Percentiles rank a stretch among this genome's conserved stretches.
These are phyloP conservation scores for Guaruba guarouba DNA, from an alignment of 2,113 vertebrate genomes.

Conservation along the genomic window DNA sequence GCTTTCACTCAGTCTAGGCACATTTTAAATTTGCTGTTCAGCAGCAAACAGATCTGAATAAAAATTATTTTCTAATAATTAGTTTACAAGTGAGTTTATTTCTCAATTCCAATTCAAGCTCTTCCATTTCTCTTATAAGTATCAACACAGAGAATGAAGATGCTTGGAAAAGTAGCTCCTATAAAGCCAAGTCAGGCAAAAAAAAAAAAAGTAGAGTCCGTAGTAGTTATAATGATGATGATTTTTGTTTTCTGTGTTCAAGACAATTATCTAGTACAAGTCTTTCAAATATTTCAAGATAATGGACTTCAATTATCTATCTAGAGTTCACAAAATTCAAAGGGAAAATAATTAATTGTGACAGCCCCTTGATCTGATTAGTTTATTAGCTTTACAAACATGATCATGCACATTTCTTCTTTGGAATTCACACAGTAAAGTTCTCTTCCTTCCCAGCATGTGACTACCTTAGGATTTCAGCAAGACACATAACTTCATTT, in stretches of 20 bases:
- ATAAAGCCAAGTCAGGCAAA: not conserved
- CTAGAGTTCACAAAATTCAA: not conserved
- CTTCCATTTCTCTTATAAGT: not conserved
- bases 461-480: not conserved
- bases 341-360: not conserved
- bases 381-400: not conserved
- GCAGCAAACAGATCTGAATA: not conserved
- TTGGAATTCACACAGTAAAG: not conserved
- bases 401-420: not conserved
- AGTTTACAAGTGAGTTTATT: not conserved
- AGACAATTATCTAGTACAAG: not conserved
- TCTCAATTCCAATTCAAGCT: not conserved
- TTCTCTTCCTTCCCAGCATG: not conserved
- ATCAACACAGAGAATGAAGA: not conserved
- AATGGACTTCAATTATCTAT: not conserved
- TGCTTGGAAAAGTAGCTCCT: not conserved
- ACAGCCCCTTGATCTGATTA: not conserved
- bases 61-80: not conserved
- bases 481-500: not conserved
- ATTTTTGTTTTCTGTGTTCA: not conserved
- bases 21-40: not conserved
- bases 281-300: not conserved
- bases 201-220: not conserved
- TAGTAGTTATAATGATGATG: not conserved
- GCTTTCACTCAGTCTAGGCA: not conserved